Conservation (phyloP, 2,888 invertebrate species). For the Erpobdella octoculata region DNA sequence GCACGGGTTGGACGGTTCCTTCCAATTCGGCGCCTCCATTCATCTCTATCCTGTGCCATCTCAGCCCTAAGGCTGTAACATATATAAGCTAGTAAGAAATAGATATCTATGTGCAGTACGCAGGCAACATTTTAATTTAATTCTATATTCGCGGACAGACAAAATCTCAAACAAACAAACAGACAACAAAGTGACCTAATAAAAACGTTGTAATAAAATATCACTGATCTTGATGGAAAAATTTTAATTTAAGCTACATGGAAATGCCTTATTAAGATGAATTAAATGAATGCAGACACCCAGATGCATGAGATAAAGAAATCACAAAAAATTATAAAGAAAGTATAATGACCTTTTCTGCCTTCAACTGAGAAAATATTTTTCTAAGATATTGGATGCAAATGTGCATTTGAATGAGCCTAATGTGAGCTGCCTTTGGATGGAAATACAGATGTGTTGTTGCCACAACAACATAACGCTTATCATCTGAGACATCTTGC, state of each 20-base stretch:
- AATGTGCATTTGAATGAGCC: slow-evolving; percentile 74
- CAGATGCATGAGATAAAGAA: background rate
- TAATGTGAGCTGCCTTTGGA: slow-evolving; percentile 79
- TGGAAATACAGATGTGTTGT: slow-evolving; percentile 91
- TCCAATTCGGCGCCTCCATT: no score
- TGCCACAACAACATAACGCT: slow-evolving; percentile 54
- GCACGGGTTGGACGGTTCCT: no score
- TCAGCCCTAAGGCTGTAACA: no score
- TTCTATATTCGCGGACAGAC: no score
- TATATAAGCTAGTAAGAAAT: no score
- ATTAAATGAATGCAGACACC: no score
- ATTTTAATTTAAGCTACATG: no score
- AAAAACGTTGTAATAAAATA: background rate
- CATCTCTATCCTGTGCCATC: no score
- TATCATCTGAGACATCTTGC: slow-evolving; percentile 41
- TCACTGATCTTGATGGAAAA: background rate
- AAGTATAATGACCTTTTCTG: slow-evolving; percentile 22
- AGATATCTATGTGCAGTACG: no score
- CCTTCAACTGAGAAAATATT: slow-evolving; percentile 48
- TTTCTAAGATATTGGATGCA: slow-evolving; percentile 65
- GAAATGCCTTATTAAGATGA: no score
- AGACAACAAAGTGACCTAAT: background rate
- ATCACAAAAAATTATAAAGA: background rate
- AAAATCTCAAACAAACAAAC: background rate
- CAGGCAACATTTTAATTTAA: no score